A percentile compares a stretch with the other conserved stretches of the same genome.
Conservation (phyloP, 2,888 invertebrate species). For the Trypoxylon attenuatum region DNA sequence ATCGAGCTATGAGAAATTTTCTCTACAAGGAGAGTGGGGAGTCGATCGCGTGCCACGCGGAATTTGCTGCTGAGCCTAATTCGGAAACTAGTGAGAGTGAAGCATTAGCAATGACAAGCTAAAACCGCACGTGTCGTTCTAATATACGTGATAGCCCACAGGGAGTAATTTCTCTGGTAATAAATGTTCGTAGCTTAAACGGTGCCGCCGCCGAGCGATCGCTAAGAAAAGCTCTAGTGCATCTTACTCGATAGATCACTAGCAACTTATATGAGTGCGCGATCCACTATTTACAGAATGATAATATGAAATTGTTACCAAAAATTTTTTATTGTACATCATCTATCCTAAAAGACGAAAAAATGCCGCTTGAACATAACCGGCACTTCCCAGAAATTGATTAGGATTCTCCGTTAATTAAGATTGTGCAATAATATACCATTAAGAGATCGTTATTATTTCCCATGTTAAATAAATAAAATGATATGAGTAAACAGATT, state of each 20-base stretch:
- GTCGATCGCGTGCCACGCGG: conserved; percentile 40
- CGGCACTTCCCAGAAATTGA: too few relatives aligned
- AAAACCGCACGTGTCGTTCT: conserved; percentile 12
- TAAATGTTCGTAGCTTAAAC: conserved; percentile 27
- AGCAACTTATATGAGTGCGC: too few relatives aligned
- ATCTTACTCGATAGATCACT: conserved; percentile 54
- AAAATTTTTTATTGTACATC: neutral
- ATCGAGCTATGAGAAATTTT: too few relatives aligned
- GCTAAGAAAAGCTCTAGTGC: conserved; percentile 48
- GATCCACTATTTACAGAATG: too few relatives aligned
- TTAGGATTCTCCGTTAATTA: too few relatives aligned
- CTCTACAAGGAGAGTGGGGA: conserved; percentile 10
- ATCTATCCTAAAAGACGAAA: too few relatives aligned
- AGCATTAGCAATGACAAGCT: neutral
- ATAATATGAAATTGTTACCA: too few relatives aligned
- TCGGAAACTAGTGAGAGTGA: conserved; percentile 25
- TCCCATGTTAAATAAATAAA: too few relatives aligned
- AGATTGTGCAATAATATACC: too few relatives aligned
- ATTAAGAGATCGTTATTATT: too few relatives aligned
- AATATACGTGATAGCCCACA: conserved; percentile 27
- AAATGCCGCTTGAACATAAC: too few relatives aligned
- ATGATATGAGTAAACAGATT: too few relatives aligned
- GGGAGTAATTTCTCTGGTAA: conserved; percentile 27
- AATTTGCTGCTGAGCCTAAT: conserved; percentile 45
- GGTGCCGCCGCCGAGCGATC: conserved; percentile 59